Evolutionary conservation across 2,113 vertebrate species (phyloP), one percentile per base, ranked within the genome.

Genomic region (Gnathonemus longibarbis): DNA sequence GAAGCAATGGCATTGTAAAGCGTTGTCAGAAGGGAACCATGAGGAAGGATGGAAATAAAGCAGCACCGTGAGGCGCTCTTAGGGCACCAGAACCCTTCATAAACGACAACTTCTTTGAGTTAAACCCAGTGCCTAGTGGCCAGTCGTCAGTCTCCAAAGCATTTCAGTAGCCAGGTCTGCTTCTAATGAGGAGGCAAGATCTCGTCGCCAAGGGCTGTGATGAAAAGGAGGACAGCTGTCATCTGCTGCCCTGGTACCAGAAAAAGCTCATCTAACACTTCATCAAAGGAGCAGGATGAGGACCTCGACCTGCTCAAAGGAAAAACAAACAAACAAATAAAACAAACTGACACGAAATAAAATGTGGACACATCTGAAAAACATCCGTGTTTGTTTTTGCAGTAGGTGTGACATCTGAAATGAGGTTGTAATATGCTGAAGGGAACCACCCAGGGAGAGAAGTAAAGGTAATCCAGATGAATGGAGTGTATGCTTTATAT

Each of bases 211-310:
- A 42, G 74, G 74, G 74, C 35, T 6, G 15, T 10, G 31, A 17
- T 39, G 74, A 42, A 42, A 80, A 77, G 5, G 42, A 39, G 74
- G 35, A 80, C 74, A 19, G 74, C 74, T 80, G 74, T 80, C 74
- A 80, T 17, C 31, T 17, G 35, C 74, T 19, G 74, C 31, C n/a
- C 31, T 6, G 1, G 27, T 6, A 13, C 31, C 21, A 31, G 70
- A 19, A 19, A 77, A 93, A 93, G 92, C 70, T 80, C 94, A 91
- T 92, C 90, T 90, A 89, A 88, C 90, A 91, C 80, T 90, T 89
- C 86, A 91, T 91, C 92, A 93, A 91, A 86, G 91, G 90, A 89
- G 87, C 70, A 88, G 91, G 91, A 91, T 87, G 88, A 92, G 17
- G 5, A 77, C 62, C 4, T 31, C n/a, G 2, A 66, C n/a, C 62